phyloP scores from a whole-genome alignment of 2,113 vertebrate genomes.

The Melospiza georgiana region DNA sequence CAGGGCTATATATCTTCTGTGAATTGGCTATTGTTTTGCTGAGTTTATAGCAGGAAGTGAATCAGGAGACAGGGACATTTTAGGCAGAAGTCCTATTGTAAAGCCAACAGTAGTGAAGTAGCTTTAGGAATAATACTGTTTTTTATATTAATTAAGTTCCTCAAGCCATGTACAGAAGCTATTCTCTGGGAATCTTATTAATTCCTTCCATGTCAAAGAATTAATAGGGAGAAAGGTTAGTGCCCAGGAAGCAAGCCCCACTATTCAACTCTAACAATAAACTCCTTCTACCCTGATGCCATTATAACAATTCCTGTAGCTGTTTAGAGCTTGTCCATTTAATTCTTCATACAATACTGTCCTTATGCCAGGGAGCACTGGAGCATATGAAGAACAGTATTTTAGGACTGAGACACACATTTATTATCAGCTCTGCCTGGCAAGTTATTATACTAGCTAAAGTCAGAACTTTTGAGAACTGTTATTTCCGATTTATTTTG shows the following conservation, averaged over 20 bases:
- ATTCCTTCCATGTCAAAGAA: constrained; percentile 42
- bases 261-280: constrained; percentile 31
- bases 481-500: neutral
- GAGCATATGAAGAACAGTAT: neutral
- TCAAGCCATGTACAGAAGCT: constrained; percentile 20
- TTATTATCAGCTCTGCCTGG: neutral
- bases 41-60: constrained; percentile 50
- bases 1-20: neutral
- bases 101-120: constrained; percentile 26
- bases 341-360: constrained; percentile 20
- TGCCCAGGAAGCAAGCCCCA: constrained; percentile 29
- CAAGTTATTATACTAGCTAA: neutral
- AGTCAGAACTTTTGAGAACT: neutral
- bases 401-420: neutral
- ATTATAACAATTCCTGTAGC: constrained; percentile 1
- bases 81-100: constrained; percentile 37
- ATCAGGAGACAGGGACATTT: constrained; percentile 18
- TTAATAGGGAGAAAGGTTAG: constrained; percentile 40
- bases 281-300: neutral
- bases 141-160: constrained; percentile 18
- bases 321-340: neutral
- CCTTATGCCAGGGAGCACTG: constrained; percentile 13
- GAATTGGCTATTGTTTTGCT: constrained; percentile 47
- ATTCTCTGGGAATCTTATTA: constrained; percentile 28
- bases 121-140: constrained; percentile 30